phyloP scores from a whole-genome alignment of 2,797 vertebrate genomes.

The Diglossa cyanea region DNA sequence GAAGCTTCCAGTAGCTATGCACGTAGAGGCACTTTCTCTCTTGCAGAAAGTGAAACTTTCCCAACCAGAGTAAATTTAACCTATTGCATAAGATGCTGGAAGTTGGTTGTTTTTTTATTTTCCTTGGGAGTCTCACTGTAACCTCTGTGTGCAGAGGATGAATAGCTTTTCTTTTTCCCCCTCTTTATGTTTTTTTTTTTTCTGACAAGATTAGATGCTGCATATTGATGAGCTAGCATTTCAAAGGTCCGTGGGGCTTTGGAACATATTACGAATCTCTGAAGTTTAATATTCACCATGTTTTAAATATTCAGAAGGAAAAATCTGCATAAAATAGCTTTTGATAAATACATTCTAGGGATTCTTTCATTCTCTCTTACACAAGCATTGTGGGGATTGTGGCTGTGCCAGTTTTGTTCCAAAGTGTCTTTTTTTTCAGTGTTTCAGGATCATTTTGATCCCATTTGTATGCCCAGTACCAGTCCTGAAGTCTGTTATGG shows the following conservation, averaged over 20 bases:
- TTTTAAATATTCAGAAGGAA: conserved; percentile 67
- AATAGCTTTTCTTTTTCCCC: neutral
- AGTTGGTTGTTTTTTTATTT: neutral
- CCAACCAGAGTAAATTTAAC: conserved; percentile 44
- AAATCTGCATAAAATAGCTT: conserved; percentile 67
- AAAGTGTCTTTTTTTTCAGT: neutral
- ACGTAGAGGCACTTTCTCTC: conserved; percentile 30
- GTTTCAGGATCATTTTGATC: neutral
- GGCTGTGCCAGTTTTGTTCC: conserved; percentile 46
- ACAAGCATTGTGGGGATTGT: conserved; percentile 37
- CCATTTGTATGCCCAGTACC: neutral
- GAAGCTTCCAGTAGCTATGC: conserved; percentile 44
- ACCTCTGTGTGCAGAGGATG: conserved; percentile 29
- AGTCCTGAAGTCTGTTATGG: neutral
- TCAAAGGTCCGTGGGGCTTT: conserved; percentile 56
- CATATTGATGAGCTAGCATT: conserved; percentile 64
- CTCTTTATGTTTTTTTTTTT: neutral
- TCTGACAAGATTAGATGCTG: conserved; percentile 54
- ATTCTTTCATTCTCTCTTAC: conserved; percentile 26
- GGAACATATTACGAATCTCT: conserved; percentile 57
- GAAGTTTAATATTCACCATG: conserved; percentile 66
- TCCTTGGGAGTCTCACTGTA: conserved; percentile 9
- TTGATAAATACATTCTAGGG: conserved; percentile 51
- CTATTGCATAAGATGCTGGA: conserved; percentile 56
- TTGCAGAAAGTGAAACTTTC: conserved; percentile 60